These are phyloP conservation scores for Empidonax alnorum DNA, from an alignment of 2,113 vertebrate species.

Conservation along the genomic window DNA sequence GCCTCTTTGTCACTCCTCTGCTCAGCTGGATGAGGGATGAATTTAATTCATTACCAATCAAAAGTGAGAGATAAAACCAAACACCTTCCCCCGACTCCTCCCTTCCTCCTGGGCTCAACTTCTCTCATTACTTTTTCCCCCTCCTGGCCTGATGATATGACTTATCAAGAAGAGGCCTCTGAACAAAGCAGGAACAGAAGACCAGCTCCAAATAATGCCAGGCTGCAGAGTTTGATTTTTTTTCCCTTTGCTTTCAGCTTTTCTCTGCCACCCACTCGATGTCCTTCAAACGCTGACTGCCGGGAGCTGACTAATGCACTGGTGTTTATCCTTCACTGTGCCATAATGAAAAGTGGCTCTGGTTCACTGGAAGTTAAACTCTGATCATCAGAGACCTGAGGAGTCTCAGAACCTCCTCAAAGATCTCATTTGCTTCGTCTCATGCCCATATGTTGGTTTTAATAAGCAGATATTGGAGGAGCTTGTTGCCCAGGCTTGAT, in stretches of 20 bases:
- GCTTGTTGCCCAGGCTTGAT: neutral
- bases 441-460: neutral
- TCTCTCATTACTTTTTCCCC: neutral
- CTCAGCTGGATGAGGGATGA: neutral
- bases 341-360: slow-evolving; percentile 10
- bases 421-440: neutral
- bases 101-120: neutral
- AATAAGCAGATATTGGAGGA: neutral
- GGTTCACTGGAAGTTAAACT: neutral
- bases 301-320: neutral
- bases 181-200: neutral
- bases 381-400: neutral
- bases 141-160: neutral
- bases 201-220: neutral
- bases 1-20: neutral
- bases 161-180: neutral
- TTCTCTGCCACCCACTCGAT: slow-evolving; percentile 28
- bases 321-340: slow-evolving; percentile 3
- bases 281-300: slow-evolving; percentile 29
- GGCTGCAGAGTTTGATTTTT: neutral
- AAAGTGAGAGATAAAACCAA: neutral
- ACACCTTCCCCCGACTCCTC: neutral
- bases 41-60: neutral
- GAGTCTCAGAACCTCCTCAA: neutral
- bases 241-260: neutral